These are phyloP conservation scores for Magallana ariakensis DNA, from an alignment of 1,140 invertebrate species.

Conservation along the genomic window DNA sequence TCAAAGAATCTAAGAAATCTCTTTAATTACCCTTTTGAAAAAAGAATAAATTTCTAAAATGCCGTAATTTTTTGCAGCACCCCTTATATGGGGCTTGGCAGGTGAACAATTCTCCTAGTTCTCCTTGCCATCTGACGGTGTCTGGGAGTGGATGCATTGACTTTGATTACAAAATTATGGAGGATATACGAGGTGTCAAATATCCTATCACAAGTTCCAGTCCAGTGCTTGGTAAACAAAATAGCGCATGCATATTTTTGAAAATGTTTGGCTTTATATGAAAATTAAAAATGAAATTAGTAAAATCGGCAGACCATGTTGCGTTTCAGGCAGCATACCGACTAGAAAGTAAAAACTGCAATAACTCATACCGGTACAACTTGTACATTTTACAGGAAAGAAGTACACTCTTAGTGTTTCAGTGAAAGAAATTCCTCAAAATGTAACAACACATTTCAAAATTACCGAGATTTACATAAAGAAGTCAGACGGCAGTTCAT, in stretches of 20 bases:
- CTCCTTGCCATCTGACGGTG: neutral
- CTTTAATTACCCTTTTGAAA: no score
- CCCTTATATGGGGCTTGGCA: neutral
- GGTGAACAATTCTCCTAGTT: neutral
- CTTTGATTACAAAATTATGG: neutral
- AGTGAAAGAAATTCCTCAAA: neutral
- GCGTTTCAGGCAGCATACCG: no score
- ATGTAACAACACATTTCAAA: neutral
- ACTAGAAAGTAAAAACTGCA: no score
- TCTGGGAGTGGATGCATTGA: neutral
- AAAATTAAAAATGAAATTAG: no score
- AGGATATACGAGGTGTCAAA: neutral
- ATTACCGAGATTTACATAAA: slow-evolving; percentile 6
- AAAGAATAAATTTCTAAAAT: no score
- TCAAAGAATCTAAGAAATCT: no score
- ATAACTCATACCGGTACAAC: no score
- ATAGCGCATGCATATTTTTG: no score
- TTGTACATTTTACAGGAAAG: neutral
- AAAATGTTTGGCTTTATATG: no score
- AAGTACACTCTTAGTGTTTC: slow-evolving; percentile 9
- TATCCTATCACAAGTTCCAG: neutral
- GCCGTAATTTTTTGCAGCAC: neutral
- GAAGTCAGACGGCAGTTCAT: neutral
- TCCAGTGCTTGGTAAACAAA: neutral
- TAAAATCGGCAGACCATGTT: no score